Evolutionary conservation across 2,113 vertebrate genomes (phyloP).

Genomic region (Phyllopteryx taeniolatus): DNA sequence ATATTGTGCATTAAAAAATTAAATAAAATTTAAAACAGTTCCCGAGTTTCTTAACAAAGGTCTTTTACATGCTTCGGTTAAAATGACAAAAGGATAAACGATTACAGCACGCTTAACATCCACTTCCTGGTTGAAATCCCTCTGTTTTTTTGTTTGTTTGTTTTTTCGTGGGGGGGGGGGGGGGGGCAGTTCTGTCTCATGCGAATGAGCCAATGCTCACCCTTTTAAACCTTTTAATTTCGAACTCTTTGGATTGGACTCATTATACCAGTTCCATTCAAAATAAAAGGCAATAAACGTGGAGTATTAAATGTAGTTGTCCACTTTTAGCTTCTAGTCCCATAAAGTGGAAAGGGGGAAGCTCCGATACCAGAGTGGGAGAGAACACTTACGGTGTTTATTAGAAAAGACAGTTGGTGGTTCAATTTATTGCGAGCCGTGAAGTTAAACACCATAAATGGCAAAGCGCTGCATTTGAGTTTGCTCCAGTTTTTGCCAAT

Average conservation of each 20-base stretch:
- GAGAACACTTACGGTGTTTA: slow-evolving; percentile 1
- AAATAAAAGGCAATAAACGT: background rate
- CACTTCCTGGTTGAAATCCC: background rate
- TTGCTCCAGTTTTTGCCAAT: slow-evolving; percentile 17
- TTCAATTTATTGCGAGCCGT: slow-evolving; percentile 4
- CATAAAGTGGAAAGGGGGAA: background rate
- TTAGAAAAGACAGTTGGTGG: background rate
- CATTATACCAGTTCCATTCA: background rate
- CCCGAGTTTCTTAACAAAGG: too few species aligned
- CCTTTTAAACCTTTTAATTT: too few species aligned
- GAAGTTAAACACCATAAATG: slow-evolving; percentile 6
- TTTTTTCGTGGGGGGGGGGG: too few species aligned
- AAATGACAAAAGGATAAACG: background rate
- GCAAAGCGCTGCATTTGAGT: slow-evolving; percentile 9
- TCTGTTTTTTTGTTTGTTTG: background rate
- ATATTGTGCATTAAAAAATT: too few species aligned
- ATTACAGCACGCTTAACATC: background rate
- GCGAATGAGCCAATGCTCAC: too few species aligned
- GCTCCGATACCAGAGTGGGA: background rate
- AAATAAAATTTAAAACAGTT: too few species aligned
- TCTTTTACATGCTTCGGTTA: background rate
- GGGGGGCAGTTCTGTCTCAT: too few species aligned
- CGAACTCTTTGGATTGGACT: too few species aligned
- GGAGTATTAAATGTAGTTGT: background rate
- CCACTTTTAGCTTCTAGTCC: background rate